phyloP scores from a whole-genome alignment of 2,888 invertebrate genomes.

The Parnassius apollo region DNA sequence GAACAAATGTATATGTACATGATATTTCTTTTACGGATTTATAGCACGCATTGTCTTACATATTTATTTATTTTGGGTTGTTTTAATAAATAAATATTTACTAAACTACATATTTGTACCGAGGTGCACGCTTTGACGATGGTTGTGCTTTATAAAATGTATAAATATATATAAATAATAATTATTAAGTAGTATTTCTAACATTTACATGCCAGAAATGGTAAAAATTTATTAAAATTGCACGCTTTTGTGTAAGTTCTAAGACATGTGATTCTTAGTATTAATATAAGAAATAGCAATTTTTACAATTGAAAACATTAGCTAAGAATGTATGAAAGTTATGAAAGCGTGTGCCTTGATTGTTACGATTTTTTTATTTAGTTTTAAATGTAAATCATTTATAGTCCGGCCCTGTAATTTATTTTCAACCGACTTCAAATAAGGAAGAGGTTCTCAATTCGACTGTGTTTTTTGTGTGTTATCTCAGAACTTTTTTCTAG shows the following conservation, averaged over 20 bases:
- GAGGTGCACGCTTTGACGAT: constrained; percentile 5
- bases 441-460: too few species aligned
- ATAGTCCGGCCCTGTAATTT: too few species aligned
- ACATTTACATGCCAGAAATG: not conserved
- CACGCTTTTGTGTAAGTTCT: not conserved
- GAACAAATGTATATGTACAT: constrained; percentile 38
- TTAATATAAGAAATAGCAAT: not conserved
- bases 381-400: too few species aligned
- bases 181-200: not conserved
- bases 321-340: too few species aligned
- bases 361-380: too few species aligned
- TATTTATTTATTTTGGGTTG: constrained; percentile 17
- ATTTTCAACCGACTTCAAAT: too few species aligned
- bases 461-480: too few species aligned
- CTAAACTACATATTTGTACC: not conserved
- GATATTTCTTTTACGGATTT: constrained; percentile 41
- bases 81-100: not conserved
- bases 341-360: too few species aligned
- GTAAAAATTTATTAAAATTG: too few species aligned
- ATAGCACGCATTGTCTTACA: constrained; percentile 57
- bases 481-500: too few species aligned
- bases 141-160: constrained; percentile 15
- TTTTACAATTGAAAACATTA: too few species aligned
- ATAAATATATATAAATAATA: too few species aligned
- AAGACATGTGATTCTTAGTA: not conserved